phyloP scores from a whole-genome alignment of 2,113 vertebrate genomes.

The Odontophorus gujanensis region DNA sequence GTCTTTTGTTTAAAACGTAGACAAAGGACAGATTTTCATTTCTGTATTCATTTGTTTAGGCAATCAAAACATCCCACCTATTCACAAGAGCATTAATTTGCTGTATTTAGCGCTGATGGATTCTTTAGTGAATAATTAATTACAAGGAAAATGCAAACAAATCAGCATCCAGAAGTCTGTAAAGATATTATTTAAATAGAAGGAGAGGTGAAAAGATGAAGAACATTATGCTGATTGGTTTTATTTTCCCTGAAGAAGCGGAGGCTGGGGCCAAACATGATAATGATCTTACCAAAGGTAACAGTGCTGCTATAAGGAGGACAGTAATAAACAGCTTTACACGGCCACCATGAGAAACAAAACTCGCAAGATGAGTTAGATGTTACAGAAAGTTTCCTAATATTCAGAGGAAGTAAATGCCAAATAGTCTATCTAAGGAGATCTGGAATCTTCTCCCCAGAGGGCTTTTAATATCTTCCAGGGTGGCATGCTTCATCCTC shows the following conservation, averaged over 20 bases:
- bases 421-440: not conserved
- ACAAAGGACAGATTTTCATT: not conserved
- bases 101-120: not conserved
- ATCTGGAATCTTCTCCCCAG: conserved; percentile 19
- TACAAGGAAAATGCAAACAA: not conserved
- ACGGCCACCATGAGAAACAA: not conserved
- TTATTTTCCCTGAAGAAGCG: not conserved
- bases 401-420: not conserved
- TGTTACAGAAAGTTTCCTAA: not conserved
- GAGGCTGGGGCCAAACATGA: not conserved
- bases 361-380: not conserved
- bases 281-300: not conserved
- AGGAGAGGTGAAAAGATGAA: not conserved
- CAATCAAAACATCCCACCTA: not conserved
- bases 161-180: not conserved
- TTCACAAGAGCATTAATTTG: not conserved
- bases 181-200: not conserved
- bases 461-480: conserved; percentile 34
- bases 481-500: conserved; percentile 42
- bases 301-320: not conserved
- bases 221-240: not conserved
- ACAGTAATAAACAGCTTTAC: not conserved
- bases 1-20: not conserved
- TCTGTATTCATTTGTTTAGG: not conserved
- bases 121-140: not conserved